Evolutionary conservation across 2,797 vertebrate genomes (phyloP).

Genomic region (Lemur catta): DNA sequence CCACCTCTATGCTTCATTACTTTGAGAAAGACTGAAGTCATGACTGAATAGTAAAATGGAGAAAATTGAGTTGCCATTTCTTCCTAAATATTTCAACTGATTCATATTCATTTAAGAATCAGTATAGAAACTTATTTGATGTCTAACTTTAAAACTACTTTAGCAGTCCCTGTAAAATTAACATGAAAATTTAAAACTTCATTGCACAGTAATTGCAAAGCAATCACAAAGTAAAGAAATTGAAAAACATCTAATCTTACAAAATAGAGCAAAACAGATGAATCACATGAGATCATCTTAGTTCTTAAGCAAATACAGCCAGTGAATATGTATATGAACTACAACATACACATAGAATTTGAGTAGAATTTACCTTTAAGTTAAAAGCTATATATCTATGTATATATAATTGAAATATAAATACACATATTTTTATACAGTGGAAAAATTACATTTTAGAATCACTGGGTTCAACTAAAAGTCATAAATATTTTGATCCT

Average conservation of each 20-base stretch:
- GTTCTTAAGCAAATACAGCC: not conserved
- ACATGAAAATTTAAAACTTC: not conserved
- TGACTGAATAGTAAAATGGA: not conserved
- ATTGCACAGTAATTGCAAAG: not conserved
- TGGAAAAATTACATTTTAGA: not conserved
- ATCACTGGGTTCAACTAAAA: not conserved
- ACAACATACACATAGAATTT: not conserved
- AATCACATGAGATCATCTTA: not conserved
- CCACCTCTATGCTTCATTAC: not conserved
- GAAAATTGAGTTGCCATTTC: not conserved
- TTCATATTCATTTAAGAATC: not conserved
- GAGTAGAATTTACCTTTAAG: not conserved
- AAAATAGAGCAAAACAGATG: not conserved
- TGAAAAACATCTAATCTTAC: not conserved
- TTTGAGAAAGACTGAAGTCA: not conserved
- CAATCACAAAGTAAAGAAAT: constrained; percentile 4
- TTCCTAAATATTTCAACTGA: not conserved
- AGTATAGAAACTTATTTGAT: not conserved
- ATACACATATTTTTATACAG: not conserved
- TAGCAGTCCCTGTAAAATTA: not conserved
- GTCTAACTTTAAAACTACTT: constrained; percentile 13
- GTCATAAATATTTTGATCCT: not conserved
- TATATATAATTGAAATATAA: not conserved
- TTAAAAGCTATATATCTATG: not conserved
- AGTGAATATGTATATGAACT: not conserved